These are phyloP conservation scores for Helicoverpa zea DNA, from an alignment of 1,140 invertebrate species.

Conservation along the genomic window DNA sequence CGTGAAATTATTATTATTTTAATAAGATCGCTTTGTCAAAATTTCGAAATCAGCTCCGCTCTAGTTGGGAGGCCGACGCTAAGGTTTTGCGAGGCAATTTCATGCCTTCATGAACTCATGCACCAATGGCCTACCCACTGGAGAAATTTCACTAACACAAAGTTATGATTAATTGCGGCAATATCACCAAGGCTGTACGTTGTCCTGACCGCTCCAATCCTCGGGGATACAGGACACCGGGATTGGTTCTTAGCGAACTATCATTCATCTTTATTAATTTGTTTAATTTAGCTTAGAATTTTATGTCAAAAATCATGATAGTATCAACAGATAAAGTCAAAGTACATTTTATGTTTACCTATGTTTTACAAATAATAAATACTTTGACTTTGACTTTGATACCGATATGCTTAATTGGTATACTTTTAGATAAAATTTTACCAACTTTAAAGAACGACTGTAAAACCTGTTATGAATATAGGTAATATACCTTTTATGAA, in stretches of 20 bases:
- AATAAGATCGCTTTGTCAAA: constrained; percentile 63
- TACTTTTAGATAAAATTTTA: too few relatives aligned
- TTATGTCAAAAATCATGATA: too few relatives aligned
- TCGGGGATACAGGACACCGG: constrained; percentile 53
- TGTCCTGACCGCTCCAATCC: constrained; percentile 59
- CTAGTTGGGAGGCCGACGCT: constrained; percentile 73
- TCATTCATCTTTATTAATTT: constrained; percentile 43
- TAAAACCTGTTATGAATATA: too few relatives aligned
- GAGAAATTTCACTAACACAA: constrained; percentile 85
- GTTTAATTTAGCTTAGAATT: background rate
- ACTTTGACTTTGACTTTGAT: too few relatives aligned
- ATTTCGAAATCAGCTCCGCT: constrained; percentile 76
- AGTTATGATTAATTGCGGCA: constrained; percentile 86
- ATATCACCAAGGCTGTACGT: constrained; percentile 77
- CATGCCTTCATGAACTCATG: constrained; percentile 83
- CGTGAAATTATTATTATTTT: constrained; percentile 56
- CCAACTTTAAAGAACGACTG: too few relatives aligned
- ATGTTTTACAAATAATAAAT: too few relatives aligned
- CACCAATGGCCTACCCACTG: constrained; percentile 79
- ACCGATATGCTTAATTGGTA: too few relatives aligned
- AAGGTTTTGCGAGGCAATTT: constrained; percentile 84
- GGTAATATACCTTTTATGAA: too few relatives aligned
- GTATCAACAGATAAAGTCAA: too few relatives aligned
- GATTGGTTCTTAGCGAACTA: constrained; percentile 49
- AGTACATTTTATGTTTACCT: too few relatives aligned